A percentile compares a stretch with the other conserved stretches of the same genome.
Conservation (phyloP, 2,797 vertebrate genomes). For the Varecia variegata region DNA sequence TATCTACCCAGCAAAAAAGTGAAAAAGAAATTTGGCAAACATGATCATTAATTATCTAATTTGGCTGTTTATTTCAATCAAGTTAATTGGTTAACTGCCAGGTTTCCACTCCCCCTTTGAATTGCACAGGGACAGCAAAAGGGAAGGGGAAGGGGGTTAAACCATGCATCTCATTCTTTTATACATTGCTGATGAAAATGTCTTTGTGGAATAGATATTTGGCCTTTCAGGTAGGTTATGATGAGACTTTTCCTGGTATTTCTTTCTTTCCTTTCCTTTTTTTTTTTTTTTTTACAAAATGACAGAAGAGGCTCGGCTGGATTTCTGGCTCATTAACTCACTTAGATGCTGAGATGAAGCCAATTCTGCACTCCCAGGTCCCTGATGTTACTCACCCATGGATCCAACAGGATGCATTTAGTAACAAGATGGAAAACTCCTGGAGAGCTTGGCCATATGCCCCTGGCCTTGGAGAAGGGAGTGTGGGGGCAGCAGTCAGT, state of each 20-base stretch:
- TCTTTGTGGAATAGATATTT: background rate
- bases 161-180: background rate
- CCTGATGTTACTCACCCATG: background rate
- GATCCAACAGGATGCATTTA: background rate
- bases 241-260: conserved; percentile 12
- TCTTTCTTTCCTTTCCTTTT: background rate
- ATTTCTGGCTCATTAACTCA: conserved; percentile 52
- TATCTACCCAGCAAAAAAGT: conserved; percentile 8
- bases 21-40: conserved; percentile 60
- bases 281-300: conserved; percentile 28
- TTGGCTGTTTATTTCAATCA: conserved; percentile 48
- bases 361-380: background rate
- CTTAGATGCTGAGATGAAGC: conserved; percentile 30
- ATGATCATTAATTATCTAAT: conserved; percentile 53
- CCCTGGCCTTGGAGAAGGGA: background rate
- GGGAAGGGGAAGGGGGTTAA: background rate
- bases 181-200: background rate
- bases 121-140: background rate
- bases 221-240: background rate
- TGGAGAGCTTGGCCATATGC: background rate
- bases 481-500: background rate
- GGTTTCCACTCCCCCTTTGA: background rate
- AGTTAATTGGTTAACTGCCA: conserved; percentile 48
- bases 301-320: conserved; percentile 13
- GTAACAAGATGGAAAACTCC: conserved; percentile 20